Conservation (phyloP, 2,113 vertebrate species). For the Mystacornis crossleyi region DNA sequence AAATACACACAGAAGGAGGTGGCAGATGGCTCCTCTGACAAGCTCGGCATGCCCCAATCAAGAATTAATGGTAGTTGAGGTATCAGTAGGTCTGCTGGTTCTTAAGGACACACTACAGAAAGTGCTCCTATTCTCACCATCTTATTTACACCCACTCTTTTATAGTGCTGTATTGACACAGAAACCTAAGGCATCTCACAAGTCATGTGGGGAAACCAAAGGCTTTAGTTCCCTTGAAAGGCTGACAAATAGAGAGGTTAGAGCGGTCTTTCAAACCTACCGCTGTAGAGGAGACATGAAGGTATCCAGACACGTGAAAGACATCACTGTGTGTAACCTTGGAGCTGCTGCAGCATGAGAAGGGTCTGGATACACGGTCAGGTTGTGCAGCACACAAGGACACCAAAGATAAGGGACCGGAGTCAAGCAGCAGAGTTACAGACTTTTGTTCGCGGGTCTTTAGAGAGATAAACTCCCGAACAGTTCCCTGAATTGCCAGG, state of each 20-base stretch:
- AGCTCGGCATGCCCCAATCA: background rate
- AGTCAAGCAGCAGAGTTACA: background rate
- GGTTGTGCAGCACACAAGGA: background rate
- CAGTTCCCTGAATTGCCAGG: background rate
- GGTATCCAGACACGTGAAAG: background rate
- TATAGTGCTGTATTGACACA: accelerated
- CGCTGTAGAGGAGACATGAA: background rate
- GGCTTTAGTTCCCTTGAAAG: background rate
- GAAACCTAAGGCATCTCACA: background rate
- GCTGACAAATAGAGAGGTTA: background rate
- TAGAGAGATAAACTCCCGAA: background rate
- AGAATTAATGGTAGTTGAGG: background rate
- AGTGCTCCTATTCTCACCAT: background rate
- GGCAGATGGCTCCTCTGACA: background rate
- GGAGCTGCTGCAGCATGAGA: background rate
- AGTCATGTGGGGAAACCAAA: background rate
- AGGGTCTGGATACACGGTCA: accelerated
- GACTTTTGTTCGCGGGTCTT: background rate
- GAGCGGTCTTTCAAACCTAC: background rate
- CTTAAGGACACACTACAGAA: background rate
- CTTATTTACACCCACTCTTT: background rate
- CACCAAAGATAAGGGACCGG: background rate
- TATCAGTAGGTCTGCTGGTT: background rate
- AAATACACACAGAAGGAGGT: background rate
- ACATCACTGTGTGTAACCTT: background rate